A percentile compares a stretch with the other conserved stretches of the same genome.
Evolutionary conservation across 2,113 vertebrate species (phyloP).

Genomic region (Petrocephalus microphthalmus): DNA sequence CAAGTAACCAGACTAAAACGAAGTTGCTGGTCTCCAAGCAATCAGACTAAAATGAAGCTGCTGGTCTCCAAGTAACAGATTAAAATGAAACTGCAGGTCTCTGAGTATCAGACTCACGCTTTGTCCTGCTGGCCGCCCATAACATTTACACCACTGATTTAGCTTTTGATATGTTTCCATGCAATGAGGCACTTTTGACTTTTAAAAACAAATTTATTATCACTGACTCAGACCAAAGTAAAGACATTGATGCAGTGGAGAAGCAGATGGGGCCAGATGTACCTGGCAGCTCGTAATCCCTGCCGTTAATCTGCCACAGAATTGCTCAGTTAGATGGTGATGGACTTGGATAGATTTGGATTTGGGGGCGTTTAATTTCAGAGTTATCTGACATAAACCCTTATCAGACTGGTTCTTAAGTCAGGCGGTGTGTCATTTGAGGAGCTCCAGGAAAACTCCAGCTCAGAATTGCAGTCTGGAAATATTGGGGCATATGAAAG

Average conservation of each 20-base stretch:
- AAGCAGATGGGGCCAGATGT: neutral
- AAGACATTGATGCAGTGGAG: neutral
- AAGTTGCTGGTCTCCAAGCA: neutral
- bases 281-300: neutral
- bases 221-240: neutral
- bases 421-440: neutral
- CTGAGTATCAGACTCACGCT: neutral
- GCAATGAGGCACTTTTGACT: neutral
- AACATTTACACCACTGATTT: neutral
- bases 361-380: neutral
- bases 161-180: neutral
- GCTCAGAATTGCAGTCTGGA: neutral
- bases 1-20: neutral
- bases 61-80: neutral
- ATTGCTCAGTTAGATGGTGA: neutral
- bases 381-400: neutral
- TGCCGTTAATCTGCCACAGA: neutral
- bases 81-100: neutral
- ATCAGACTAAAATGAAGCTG: neutral
- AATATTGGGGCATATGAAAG: neutral
- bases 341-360: neutral
- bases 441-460: neutral
- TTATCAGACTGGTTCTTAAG: no score
- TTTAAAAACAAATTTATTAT: neutral
- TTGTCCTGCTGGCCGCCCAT: neutral